These are phyloP conservation scores for Maccullochella peelii DNA, from an alignment of 2,113 vertebrate genomes.

Conservation along the genomic window DNA sequence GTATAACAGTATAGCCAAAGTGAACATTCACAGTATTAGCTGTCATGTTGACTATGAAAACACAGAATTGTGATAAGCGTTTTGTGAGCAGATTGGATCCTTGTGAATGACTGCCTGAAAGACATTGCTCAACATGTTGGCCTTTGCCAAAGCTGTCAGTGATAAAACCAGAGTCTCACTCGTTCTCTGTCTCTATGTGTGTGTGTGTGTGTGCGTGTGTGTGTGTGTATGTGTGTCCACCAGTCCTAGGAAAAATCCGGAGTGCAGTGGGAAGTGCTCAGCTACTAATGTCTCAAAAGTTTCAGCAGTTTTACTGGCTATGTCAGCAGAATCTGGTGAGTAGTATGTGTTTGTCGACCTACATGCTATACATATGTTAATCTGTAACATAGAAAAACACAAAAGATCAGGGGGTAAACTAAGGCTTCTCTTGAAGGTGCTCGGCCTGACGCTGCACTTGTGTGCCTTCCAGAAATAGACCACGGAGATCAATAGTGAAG, in stretches of 20 bases:
- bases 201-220: background rate
- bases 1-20: constrained; percentile 10
- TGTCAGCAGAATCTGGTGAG: constrained; percentile 99
- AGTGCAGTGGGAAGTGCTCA: constrained; percentile 98
- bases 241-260: constrained; percentile 97
- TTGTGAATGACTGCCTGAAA: constrained; percentile 47
- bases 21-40: constrained; percentile 33
- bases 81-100: constrained; percentile 49
- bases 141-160: constrained; percentile 48
- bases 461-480: constrained; percentile 68
- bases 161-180: constrained; percentile 34
- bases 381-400: constrained; percentile 23
- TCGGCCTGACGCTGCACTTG: constrained; percentile 53
- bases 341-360: constrained; percentile 38
- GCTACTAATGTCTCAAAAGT: constrained; percentile 99
- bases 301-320: constrained; percentile 99
- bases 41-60: constrained; percentile 23
- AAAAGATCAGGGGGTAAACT: constrained; percentile 26
- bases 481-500: constrained; percentile 63
- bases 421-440: constrained; percentile 20
- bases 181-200: background rate
- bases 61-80: constrained; percentile 24
- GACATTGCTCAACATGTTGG: constrained; percentile 37
- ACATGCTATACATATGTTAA: constrained; percentile 35
- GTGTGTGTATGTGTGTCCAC: constrained; percentile 44